These are phyloP conservation scores for Emydoidea blandingii DNA, from an alignment of 2,797 vertebrate genomes.

Conservation along the genomic window DNA sequence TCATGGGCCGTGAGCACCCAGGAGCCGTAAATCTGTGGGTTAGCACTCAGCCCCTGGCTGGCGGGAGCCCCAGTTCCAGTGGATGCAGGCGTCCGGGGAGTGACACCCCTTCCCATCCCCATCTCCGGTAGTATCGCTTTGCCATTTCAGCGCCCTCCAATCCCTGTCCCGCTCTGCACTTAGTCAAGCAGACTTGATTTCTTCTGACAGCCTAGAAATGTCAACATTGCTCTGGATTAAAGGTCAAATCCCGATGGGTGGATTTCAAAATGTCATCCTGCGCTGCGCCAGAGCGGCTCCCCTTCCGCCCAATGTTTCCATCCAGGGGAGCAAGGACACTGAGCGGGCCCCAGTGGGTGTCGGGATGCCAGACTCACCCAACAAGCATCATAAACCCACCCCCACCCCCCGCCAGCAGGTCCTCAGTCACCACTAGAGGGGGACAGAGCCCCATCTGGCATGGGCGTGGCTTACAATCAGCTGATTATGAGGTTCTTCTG, in stretches of 20 bases:
- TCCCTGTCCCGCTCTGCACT: background rate
- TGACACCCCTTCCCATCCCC: background rate
- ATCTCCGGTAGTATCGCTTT: background rate
- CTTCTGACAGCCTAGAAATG: conserved; percentile 35
- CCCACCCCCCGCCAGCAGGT: too few relatives aligned
- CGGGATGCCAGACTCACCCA: background rate
- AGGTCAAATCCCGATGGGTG: conserved; percentile 34
- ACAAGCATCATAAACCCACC: background rate
- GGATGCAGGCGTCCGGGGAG: background rate
- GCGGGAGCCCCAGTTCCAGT: background rate
- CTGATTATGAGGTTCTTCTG: background rate
- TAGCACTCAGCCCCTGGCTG: background rate
- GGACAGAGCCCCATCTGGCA: too few relatives aligned
- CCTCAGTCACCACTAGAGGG: background rate
- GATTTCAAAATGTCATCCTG: conserved; percentile 24
- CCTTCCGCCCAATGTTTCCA: background rate
- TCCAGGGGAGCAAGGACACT: background rate
- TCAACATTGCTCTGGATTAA: conserved; percentile 20
- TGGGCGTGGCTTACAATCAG: background rate
- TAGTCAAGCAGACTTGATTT: conserved; percentile 18
- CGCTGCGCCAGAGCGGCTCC: background rate
- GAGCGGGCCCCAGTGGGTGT: background rate
- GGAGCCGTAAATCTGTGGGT: background rate
- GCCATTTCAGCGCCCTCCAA: background rate
- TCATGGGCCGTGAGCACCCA: background rate